These are phyloP conservation scores for Tenthredo scrophulariae DNA, from an alignment of 2,888 invertebrate species.

Conservation along the genomic window DNA sequence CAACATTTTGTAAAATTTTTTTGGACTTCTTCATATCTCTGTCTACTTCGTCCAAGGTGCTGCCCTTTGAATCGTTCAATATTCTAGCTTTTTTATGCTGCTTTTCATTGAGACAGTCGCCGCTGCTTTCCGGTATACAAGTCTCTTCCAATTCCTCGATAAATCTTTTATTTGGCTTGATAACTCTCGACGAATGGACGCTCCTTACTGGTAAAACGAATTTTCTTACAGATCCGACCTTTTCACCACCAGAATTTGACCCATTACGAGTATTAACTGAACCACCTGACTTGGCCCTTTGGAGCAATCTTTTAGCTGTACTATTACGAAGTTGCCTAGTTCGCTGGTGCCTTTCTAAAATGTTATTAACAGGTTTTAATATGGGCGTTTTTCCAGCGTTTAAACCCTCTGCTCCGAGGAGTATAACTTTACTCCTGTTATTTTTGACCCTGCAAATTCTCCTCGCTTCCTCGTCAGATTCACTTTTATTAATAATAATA, in stretches of 20 bases:
- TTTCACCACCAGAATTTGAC: constrained; percentile 69
- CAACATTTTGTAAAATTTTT: constrained; percentile 56
- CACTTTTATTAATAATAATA: constrained; percentile 18
- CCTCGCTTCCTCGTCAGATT: constrained; percentile 56
- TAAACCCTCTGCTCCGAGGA: constrained; percentile 57
- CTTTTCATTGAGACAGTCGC: constrained; percentile 67
- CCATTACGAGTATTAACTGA: constrained; percentile 63
- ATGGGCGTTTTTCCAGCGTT: constrained; percentile 69
- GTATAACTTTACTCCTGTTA: neutral
- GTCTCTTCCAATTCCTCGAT: constrained; percentile 84
- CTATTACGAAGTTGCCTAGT: constrained; percentile 73
- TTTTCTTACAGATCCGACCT: constrained; percentile 79
- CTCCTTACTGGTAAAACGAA: constrained; percentile 91
- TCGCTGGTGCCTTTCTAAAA: constrained; percentile 73
- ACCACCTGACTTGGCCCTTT: constrained; percentile 71
- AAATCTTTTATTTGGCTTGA: constrained; percentile 93
- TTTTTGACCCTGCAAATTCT: constrained; percentile 27
- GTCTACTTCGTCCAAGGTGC: constrained; percentile 53
- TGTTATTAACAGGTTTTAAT: constrained; percentile 74
- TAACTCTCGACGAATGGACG: constrained; percentile 91
- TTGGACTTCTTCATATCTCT: constrained; percentile 64
- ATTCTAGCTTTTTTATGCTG: constrained; percentile 70
- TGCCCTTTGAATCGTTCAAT: constrained; percentile 58
- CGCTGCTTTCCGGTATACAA: constrained; percentile 70
- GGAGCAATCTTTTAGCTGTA: constrained; percentile 74